Conservation (phyloP, 2,888 invertebrate genomes). For the Didymodactylos carnosus region DNA sequence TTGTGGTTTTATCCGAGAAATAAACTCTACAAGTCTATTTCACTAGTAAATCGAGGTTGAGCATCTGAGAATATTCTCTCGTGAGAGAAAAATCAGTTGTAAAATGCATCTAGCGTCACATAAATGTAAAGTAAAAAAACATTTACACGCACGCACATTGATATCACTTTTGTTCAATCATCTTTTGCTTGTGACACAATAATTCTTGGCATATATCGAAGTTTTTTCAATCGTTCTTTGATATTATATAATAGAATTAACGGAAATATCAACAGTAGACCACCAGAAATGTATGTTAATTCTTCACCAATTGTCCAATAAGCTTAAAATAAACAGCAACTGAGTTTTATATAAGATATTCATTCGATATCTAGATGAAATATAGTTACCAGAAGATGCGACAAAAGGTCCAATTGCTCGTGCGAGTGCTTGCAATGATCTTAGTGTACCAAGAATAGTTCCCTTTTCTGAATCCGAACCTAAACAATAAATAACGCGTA, state of each 20-base stretch:
- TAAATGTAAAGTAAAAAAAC: too few species aligned
- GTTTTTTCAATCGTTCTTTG: background rate
- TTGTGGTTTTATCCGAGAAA: too few species aligned
- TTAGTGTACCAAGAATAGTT: constrained; percentile 70
- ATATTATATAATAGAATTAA: background rate
- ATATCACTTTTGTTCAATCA: background rate
- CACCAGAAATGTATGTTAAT: background rate
- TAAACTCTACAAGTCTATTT: too few species aligned
- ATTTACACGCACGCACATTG: too few species aligned
- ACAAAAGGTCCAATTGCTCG: constrained; percentile 72
- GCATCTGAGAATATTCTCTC: too few species aligned
- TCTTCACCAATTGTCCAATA: background rate
- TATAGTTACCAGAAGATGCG: constrained; percentile 52
- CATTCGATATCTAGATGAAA: too few species aligned
- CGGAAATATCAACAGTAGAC: background rate
- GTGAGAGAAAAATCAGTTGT: too few species aligned
- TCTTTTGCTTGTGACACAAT: background rate
- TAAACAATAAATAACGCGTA: background rate
- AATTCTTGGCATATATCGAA: background rate
- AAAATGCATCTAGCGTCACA: too few species aligned
- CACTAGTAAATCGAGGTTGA: too few species aligned
- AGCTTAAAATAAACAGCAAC: background rate
- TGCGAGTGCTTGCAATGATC: constrained; percentile 79
- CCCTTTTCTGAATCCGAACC: constrained; percentile 50
- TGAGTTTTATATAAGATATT: background rate